A percentile compares a stretch with the other conserved stretches of the same genome.
These are phyloP conservation scores for Telmatherina bonti DNA, from an alignment of 2,797 vertebrate genomes.

Conservation along the genomic window DNA sequence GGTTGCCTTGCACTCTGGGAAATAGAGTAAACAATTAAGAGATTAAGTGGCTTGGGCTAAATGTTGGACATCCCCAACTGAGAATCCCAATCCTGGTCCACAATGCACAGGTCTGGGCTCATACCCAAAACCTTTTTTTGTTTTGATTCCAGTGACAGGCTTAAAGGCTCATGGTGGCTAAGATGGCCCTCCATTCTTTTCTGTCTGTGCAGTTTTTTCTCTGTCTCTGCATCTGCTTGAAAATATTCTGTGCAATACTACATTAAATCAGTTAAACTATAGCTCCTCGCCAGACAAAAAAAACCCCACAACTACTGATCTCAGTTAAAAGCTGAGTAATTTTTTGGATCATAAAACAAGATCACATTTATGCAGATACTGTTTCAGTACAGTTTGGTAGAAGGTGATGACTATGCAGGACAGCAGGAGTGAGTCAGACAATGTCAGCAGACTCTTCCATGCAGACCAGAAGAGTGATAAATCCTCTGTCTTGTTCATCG, in stretches of 20 bases:
- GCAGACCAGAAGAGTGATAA: slow-evolving; percentile 63
- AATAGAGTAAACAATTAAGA: slow-evolving; percentile 82
- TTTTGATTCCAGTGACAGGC: slow-evolving; percentile 67
- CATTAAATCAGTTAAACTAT: slow-evolving; percentile 51
- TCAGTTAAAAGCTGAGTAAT: slow-evolving; percentile 50
- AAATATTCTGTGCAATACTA: slow-evolving; percentile 42
- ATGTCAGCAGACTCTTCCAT: slow-evolving; percentile 41
- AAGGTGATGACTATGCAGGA: slow-evolving; percentile 54
- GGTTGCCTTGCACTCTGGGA: slow-evolving; percentile 68
- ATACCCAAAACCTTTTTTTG: slow-evolving; percentile 69
- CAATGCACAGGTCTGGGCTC: slow-evolving; percentile 68
- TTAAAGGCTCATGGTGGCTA: slow-evolving; percentile 54
- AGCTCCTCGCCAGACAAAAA: slow-evolving; percentile 55
- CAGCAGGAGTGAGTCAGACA: slow-evolving; percentile 61
- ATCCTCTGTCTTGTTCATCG: slow-evolving; percentile 61
- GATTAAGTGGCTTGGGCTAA: slow-evolving; percentile 77
- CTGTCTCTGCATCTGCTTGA: slow-evolving; percentile 40
- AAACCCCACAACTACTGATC: slow-evolving; percentile 54
- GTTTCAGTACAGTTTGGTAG: slow-evolving; percentile 38
- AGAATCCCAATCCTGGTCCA: slow-evolving; percentile 64
- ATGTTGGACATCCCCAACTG: slow-evolving; percentile 65
- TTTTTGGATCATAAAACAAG: slow-evolving; percentile 57
- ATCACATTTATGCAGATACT: slow-evolving; percentile 34
- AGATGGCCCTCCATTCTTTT: slow-evolving; percentile 56
- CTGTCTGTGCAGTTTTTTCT: slow-evolving; percentile 34